These are phyloP conservation scores for Hiodon alosoides DNA, from an alignment of 2,113 vertebrate species.

Conservation along the genomic window DNA sequence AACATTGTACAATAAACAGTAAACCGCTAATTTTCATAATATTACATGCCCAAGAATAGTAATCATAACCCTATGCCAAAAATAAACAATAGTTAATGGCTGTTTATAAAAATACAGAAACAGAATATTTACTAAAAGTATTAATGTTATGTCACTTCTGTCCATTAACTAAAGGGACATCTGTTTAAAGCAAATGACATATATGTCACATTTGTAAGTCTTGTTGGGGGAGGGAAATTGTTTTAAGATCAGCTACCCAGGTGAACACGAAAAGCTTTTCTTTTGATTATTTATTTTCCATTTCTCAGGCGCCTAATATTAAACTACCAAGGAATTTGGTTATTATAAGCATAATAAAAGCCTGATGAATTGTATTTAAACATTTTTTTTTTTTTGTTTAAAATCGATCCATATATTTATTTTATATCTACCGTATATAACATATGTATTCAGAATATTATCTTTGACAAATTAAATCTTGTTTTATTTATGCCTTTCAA, in stretches of 20 bases:
- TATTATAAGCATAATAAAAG: conserved; percentile 29
- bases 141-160: no score
- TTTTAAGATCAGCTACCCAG: no score
- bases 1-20: neutral
- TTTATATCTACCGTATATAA: neutral
- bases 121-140: no score
- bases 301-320: conserved; percentile 36
- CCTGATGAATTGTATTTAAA: conserved; percentile 30
- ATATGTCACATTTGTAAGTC: no score
- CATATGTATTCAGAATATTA: neutral
- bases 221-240: no score
- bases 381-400: conserved; percentile 28
- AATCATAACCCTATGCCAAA: no score
- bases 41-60: neutral
- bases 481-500: neutral
- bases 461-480: neutral
- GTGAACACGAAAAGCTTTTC: neutral
- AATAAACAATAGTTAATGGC: no score
- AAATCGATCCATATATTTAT: conserved; percentile 13
- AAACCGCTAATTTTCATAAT: conserved; percentile 18
- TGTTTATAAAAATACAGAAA: no score
- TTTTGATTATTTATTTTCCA: conserved; percentile 22
- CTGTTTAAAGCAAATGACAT: no score
- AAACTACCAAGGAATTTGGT: conserved; percentile 17
- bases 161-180: no score